Percentiles rank a stretch among this genome's conserved stretches.
Evolutionary conservation across 2,113 vertebrate genomes (phyloP).

Genomic region (Ceyx cyanopectus): DNA sequence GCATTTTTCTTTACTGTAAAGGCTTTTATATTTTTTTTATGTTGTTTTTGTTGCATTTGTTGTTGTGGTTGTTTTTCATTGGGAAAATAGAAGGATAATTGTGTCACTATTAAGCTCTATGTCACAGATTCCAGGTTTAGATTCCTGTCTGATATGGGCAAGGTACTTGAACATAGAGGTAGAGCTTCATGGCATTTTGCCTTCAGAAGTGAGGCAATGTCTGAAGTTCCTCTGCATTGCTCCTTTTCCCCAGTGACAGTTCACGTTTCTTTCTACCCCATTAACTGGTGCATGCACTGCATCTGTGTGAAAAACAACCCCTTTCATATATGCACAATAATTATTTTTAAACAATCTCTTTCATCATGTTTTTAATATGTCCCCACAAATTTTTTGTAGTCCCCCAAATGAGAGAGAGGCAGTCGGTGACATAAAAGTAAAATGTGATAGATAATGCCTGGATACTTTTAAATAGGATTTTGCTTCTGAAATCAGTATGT

Average conservation of each 20-base stretch:
- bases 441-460: not conserved
- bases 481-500: not conserved
- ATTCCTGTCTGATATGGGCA: not conserved
- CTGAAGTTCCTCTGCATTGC: not conserved
- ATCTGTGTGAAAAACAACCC: not conserved
- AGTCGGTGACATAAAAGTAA: not conserved
- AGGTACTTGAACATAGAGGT: not conserved
- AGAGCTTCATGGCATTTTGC: not conserved
- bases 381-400: not conserved
- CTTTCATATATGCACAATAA: not conserved
- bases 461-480: not conserved
- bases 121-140: not conserved
- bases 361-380: not conserved
- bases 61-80: no score
- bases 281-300: not conserved
- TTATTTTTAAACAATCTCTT: not conserved
- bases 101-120: not conserved
- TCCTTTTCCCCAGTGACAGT: not conserved
- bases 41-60: no score
- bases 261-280: not conserved
- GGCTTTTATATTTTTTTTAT: not conserved
- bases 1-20: not conserved
- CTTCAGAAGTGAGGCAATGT: not conserved
- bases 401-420: not conserved
- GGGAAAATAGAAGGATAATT: not conserved